Evolutionary conservation across 2,797 vertebrate species (phyloP), one percentile per base, ranked within the genome.

Genomic region (Lateolabrax maculatus): DNA sequence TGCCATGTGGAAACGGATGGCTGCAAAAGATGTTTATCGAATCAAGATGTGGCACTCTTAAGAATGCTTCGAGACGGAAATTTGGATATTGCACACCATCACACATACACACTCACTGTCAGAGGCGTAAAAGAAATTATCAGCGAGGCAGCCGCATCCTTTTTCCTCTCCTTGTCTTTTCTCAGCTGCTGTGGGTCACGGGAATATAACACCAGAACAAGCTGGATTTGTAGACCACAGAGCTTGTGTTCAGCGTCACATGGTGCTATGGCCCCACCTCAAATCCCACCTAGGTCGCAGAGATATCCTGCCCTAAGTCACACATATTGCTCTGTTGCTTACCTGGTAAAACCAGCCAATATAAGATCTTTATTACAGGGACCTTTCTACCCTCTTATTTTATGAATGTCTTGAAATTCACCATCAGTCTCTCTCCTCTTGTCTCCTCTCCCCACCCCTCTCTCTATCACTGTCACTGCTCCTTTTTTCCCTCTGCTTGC

Each of bases 321-420:
- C 85, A 90, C 87, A 88, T 91, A 92, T 90, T 91, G 87, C 82
- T 82, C 77, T 63, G 71, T 68, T 88, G 82, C 89, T 87, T 85
- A 84, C 78, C 73, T 74, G 74, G 52, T 90, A 85, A 91, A 74
- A 80, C 73, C 83, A 64, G 73, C 86, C 77, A 79, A 87, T 92
- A 91, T 90, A 57, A 61, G 49, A 69, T 88, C 89, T 87, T 91
- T 92, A 91, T 91, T 88, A 89, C 86, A 87, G 43, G 53, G 79
- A 86, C 85, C 87, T 83, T 79, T 85, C 69, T 75, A 60, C 57
- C 79, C 84, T 82, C 48, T 48, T 68, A 7, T 73, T 87, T 91
- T 88, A 92, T 89, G 89, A 93, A 82, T 15, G 61, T 80, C 81
- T 89, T 77, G 51, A 84, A 88, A 87, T 75, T 70, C 57, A 74